Percentiles rank a stretch among this genome's conserved stretches.
phyloP scores from a whole-genome alignment of 2,888 invertebrate genomes.

The Apodemia zela region DNA sequence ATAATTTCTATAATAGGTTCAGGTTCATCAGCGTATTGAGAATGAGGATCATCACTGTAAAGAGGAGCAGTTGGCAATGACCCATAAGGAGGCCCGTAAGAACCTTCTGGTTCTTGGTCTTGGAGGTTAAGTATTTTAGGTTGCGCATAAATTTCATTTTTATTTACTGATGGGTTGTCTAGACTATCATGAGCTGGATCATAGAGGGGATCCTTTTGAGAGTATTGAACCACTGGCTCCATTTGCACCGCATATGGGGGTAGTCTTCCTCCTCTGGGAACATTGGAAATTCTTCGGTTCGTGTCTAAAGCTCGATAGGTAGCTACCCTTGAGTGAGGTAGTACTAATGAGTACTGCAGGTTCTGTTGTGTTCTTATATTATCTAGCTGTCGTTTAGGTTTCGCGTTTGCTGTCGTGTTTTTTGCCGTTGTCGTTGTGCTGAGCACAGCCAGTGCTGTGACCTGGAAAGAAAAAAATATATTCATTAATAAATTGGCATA shows the following conservation, averaged over 20 bases:
- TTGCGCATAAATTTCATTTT: slow-evolving; percentile 72
- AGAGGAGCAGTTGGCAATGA: slow-evolving; percentile 66
- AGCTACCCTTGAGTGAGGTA: slow-evolving; percentile 78
- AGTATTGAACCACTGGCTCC: slow-evolving; percentile 90
- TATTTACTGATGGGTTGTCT: slow-evolving; percentile 60
- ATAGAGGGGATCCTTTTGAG: slow-evolving; percentile 88
- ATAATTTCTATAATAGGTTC: slow-evolving; percentile 96
- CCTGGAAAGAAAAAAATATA: slow-evolving; percentile 69
- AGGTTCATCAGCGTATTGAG: slow-evolving; percentile 86
- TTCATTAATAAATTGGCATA: not conserved
- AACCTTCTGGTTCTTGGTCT: slow-evolving; percentile 66
- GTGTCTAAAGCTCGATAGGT: slow-evolving; percentile 72
- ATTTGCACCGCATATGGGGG: slow-evolving; percentile 90
- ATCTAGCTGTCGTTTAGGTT: slow-evolving; percentile 75
- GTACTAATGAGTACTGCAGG: slow-evolving; percentile 80
- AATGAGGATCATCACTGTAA: slow-evolving; percentile 70
- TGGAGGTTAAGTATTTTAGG: slow-evolving; percentile 67
- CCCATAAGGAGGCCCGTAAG: slow-evolving; percentile 72
- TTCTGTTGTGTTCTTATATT: slow-evolving; percentile 79
- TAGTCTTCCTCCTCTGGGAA: slow-evolving; percentile 65
- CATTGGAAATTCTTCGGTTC: slow-evolving; percentile 78
- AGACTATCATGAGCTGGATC: slow-evolving; percentile 78
- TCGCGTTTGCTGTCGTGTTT: slow-evolving; percentile 69
- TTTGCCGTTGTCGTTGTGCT: slow-evolving; percentile 65
- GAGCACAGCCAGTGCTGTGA: slow-evolving; percentile 78